Base-by-base conservation (phyloP, 2,113 vertebrate genomes). In the Progne subis region DNA sequence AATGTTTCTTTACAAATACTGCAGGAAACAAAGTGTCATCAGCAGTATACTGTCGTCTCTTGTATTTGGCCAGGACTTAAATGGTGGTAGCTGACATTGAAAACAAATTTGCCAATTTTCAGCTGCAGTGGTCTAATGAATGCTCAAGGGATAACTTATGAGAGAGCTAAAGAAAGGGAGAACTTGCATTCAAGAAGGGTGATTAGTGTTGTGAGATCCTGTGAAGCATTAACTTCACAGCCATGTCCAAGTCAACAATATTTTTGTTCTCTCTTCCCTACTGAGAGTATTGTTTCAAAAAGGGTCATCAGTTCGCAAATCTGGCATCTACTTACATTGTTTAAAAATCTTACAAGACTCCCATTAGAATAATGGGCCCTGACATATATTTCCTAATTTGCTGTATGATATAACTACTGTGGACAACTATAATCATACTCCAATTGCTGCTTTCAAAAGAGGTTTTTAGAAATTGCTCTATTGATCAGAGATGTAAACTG, bases 371-470 rank as follows among this genome's bases (percentile, higher is more conserved):
- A 97, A 97, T 92, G 60, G 76, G 43, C 82, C 68, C 55, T 97
- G 95, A 96, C 94, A 96, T 60, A 49, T 68, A 87, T 82, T 97
- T 96, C 90, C 77, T 95, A 87, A 97, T 96, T 97, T 97, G 86
- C 69, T 87, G 81, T 88, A 94, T 89, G 92, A 84, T 93, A 94
- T 95, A 97, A 97, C 95, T 75, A 90, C 37, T 86, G 74, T 70
- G 77, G 92, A 96, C 94, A 95, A 96, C 72, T 81, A 75, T 87
- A 96, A 95, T 88, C 80, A 87, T 68, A 93, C 56, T 80, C 76
- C 71, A 90, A 94, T 65, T 82, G 72, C 91, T 96, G 64, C 37
- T 94, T 92, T 82, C 88, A 70, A 77, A 90, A 88, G n/a, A 68
- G 37, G 16, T 43, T 92, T 94, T 92, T 17, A 39, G 72, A 92